These are phyloP conservation scores for Perithous albicinctus DNA, from an alignment of 2,888 invertebrate species.

Conservation along the genomic window DNA sequence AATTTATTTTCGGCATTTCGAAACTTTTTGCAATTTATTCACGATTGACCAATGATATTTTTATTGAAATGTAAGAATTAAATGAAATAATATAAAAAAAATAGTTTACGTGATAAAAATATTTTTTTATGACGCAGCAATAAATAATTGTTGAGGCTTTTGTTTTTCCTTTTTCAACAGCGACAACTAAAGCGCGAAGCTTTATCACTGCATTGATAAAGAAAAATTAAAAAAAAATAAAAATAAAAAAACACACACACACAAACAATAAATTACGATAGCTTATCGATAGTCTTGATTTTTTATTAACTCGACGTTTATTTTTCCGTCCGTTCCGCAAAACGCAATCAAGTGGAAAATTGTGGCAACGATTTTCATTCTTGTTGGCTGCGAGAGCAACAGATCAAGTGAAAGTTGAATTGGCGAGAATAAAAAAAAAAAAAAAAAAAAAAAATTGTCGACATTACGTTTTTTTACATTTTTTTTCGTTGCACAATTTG, in stretches of 20 bases:
- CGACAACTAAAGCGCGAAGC: too few relatives aligned
- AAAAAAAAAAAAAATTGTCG: not conserved
- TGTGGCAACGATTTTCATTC: constrained; percentile 29
- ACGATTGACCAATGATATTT: too few relatives aligned
- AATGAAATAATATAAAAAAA: not conserved
- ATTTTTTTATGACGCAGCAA: too few relatives aligned
- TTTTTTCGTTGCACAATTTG: constrained; percentile 14
- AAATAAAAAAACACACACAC: not conserved
- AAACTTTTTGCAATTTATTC: not conserved
- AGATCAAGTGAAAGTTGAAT: constrained; percentile 9
- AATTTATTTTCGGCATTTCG: not conserved
- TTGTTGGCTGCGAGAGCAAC: constrained; percentile 3
- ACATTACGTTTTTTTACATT: not conserved
- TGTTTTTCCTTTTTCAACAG: too few relatives aligned
- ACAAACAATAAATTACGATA: constrained; percentile 15
- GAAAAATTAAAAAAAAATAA: not conserved
- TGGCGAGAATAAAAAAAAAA: too few relatives aligned
- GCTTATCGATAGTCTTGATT: constrained; percentile 1
- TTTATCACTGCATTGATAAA: too few relatives aligned
- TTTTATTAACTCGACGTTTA: not conserved
- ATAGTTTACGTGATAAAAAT: not conserved
- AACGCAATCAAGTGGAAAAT: constrained; percentile 48
- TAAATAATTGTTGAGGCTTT: not conserved
- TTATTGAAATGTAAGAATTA: too few relatives aligned
- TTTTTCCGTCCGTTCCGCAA: constrained; percentile 13